Evolutionary conservation across 2,888 invertebrate genomes (phyloP), one percentile per base, ranked within the genome.

Genomic region (Scelioninae gen. 1): DNA sequence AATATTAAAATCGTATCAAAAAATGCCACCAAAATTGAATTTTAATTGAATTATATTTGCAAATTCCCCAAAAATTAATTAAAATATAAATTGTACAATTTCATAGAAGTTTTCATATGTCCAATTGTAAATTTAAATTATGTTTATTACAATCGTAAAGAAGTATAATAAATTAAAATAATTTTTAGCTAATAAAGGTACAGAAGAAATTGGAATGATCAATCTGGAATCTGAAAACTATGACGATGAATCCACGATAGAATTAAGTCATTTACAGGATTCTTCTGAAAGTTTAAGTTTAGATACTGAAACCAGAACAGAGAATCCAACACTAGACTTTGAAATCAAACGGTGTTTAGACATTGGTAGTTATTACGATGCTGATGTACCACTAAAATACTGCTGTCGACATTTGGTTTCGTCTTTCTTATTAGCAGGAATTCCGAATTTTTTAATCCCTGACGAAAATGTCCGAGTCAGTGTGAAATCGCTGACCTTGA

Each of bases 391-490:
- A 0, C 90, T 97, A 6, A 93, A 95, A 63, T 96, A 95, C 91
- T 96, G 96, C 86, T 94, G 95, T 7, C 93, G 97, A 84, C 93
- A 96, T 75, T 92, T 98, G 5, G 94, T 94, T 13, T 95, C 95
- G 9, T 94, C 95, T 74, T 97, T 97, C 91, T 93, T 98, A 29
- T 92, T 97, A 32, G 94, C 95, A 11, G 96, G 96, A 80, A 84
- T 88, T 62, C 90, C 92, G 32, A 94, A 95, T 6, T 93, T 93
- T 3, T 89, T 96, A 58, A 95, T 96, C 84, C 93, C 96, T 1
- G 98, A 98, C 90, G 94, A 95, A 91, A 93, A 93, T 23, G 95
- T 97, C 40, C 94, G 98, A 40, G 97, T 99, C 34, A 98, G 98
- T 76, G 96, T 98, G 0, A 98, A 98, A 93, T 96, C 97, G 7